Evolutionary conservation across 2,888 invertebrate genomes (phyloP), one percentile per base, ranked within the genome.

Genomic region (Melikaiella ostensackeni): DNA sequence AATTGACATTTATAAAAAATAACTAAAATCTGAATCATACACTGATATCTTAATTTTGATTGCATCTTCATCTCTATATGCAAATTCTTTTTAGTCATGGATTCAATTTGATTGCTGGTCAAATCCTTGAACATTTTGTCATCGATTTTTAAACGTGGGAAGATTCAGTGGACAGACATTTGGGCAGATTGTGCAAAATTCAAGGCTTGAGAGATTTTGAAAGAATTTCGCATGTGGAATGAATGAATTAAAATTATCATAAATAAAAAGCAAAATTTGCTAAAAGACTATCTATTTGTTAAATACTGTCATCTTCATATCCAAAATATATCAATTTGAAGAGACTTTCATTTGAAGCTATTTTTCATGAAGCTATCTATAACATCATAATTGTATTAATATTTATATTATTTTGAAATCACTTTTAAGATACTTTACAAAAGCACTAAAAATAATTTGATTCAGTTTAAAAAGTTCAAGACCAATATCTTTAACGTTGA

Each of bases 111-210:
- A 59, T 27, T 16, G 13, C 27, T 11, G 13, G 21, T n/a, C 9
- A 63, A 35, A 9, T 70, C 50, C 70, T 70, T 70, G 70, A 70
- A 50, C n/a, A 50, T 27, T 46, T 30, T 6, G 6, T n/a, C 13
- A 33, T 70, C 30, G 46, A 70, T 70, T 70, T 70, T 27, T 50
- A 9, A 9, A n/a, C 3, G n/a, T n/a, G n/a, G n/a, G n/a, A n/a
- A n/a, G n/a, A n/a, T n/a, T n/a, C n/a, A n/a, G n/a, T n/a, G n/a
- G n/a, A n/a, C n/a, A n/a, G n/a, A n/a, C n/a, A n/a, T n/a, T n/a
- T n/a, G 2, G 27, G 11, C n/a, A 55, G 33, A 70, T 50, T 33
- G 33, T 55, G 50, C n/a, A 70, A 70, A 70, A 33, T 70, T n/a
- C 30, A 30, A 50, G 50, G 19, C 70, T 70, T 50, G 21, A 70